phyloP scores from a whole-genome alignment of 2,888 invertebrate genomes.

The Caenorhabditis imperialis region DNA sequence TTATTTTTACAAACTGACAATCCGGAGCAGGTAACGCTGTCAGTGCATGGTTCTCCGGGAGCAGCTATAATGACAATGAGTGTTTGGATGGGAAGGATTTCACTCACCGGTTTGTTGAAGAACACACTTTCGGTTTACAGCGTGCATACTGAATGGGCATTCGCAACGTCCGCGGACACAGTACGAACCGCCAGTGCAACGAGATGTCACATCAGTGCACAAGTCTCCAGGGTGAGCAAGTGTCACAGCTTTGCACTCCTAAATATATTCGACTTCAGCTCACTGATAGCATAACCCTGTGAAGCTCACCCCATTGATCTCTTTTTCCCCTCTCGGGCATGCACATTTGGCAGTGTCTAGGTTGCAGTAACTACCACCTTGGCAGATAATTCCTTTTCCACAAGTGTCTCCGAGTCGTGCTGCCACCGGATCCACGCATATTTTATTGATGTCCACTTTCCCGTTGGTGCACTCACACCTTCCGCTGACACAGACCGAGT shows the following conservation, averaged over 20 bases:
- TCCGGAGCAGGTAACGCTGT: constrained; percentile 63
- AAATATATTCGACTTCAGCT: too few relatives aligned
- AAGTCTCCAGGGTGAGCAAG: constrained; percentile 58
- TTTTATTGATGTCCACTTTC: constrained; percentile 62
- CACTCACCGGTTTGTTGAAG: constrained; percentile 49
- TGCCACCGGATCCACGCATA: constrained; percentile 57
- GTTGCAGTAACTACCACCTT: constrained; percentile 70
- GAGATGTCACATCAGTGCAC: constrained; percentile 48
- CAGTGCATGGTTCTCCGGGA: constrained; percentile 62
- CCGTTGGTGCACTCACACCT: constrained; percentile 66
- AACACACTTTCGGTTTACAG: constrained; percentile 58
- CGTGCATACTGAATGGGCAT: constrained; percentile 58
- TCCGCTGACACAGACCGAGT: constrained; percentile 62
- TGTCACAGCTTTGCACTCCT: constrained; percentile 42
- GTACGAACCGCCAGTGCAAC: constrained; percentile 61
- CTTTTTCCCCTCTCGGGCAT: constrained; percentile 58
- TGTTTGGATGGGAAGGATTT: not conserved
- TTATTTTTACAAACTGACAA: constrained; percentile 71
- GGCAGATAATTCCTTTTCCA: constrained; percentile 70
- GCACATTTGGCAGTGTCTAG: constrained; percentile 58
- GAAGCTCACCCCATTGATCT: constrained; percentile 45
- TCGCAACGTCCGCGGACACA: constrained; percentile 62
- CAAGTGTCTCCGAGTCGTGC: constrained; percentile 65
- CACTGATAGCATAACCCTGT: too few relatives aligned
- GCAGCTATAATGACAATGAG: constrained; percentile 42